Base-by-base conservation (phyloP, 2,888 invertebrate species). In the Drosophila macrospina region DNA sequence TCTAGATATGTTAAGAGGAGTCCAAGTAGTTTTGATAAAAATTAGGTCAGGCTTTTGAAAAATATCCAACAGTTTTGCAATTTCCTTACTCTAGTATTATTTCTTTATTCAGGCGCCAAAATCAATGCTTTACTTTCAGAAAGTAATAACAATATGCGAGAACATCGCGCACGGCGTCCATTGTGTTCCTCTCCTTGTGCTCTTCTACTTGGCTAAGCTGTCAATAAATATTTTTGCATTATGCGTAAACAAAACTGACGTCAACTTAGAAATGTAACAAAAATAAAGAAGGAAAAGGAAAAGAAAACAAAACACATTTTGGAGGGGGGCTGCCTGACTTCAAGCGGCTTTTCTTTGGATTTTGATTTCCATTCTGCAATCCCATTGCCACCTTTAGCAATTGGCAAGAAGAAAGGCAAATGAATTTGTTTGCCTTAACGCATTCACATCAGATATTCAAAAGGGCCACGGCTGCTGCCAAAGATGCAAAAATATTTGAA, bases 401-500 rank as follows among this genome's bases (percentile, higher is more conserved):
- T 32, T 37, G 47, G 41, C 24, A 20, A 39, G 26, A 76, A 76
- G 66, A 74, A 69, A 82, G 62, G 70, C 64, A 84, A 86, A 86
- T 79, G 66, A 79, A 84, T 83, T 84, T 84, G 79, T 73, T 68
- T 69, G 66, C 76, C 61, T 74, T 73, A 70, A 59, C 69, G 74
- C 66, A 41, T 13, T 44, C 44, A 37, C 63, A 65, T 51, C 48
- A 66, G 63, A 65, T 69, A 69, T 80, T 70, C 72, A 83, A 70
- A 41, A 82, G 60, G 67, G 60, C 61, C 71, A 71, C 78, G 70
- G 54, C 64, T 50, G 66, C 64, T 67, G 63, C 67, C 51, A 51
- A 72, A 70, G 80, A 80, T 74, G 86, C 75, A 67, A 81, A 80
- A 81, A 83, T 87, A 86, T 83, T 79, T n/a, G n/a, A n/a, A n/a